phyloP scores from a whole-genome alignment of 2,797 vertebrate genomes.

The Sandelia bainsii region DNA sequence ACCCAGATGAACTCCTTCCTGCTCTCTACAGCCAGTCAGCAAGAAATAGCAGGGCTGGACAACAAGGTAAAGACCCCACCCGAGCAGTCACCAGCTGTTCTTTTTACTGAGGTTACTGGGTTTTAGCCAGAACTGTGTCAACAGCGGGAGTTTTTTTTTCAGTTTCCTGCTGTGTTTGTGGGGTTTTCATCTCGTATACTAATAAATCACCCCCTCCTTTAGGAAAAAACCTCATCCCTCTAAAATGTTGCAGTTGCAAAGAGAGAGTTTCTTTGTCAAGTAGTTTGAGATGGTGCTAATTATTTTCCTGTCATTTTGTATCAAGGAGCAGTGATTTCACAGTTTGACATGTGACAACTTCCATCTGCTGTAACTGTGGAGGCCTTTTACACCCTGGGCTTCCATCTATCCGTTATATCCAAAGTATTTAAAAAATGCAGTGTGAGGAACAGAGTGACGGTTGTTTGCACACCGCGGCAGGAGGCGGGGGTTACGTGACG shows the following conservation, averaged over 20 bases:
- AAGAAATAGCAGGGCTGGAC: conserved; percentile 98
- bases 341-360: background rate
- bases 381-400: background rate
- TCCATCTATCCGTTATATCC: no score
- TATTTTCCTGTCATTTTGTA: background rate
- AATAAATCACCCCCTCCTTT: background rate
- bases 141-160: conserved; percentile 19
- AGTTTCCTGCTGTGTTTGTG: conserved; percentile 8
- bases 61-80: conserved; percentile 89
- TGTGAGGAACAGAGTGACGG: no score
- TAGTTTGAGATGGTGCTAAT: background rate
- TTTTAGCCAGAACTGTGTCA: conserved; percentile 7
- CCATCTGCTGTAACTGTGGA: background rate
- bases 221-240: background rate
- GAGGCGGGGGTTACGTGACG: no score
- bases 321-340: background rate
- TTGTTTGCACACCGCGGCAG: background rate
- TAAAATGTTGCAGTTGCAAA: background rate
- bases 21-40: conserved; percentile 97
- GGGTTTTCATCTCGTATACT: conserved; percentile 7
- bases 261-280: no score
- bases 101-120: background rate
- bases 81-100: background rate
- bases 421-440: no score
- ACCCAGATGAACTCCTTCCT: conserved; percentile 99